Conservation (phyloP, 1,140 invertebrate genomes). For the Habropoda laboriosa region DNA sequence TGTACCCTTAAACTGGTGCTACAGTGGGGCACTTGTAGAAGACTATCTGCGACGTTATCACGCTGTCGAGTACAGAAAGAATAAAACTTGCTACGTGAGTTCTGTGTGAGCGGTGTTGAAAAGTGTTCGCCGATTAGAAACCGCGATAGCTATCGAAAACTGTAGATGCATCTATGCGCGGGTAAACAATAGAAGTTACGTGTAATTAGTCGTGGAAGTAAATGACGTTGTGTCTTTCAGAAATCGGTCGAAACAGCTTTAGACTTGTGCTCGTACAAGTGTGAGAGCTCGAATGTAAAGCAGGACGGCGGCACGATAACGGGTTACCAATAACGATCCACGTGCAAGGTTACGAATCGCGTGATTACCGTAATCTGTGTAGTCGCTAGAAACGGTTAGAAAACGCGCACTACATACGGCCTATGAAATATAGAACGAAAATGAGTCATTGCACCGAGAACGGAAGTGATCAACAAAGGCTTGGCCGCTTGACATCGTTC, state of each 20-base stretch:
- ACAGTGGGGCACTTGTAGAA: not conserved
- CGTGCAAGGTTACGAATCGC: constrained; percentile 7
- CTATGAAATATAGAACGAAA: constrained; percentile 20
- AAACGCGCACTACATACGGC: constrained; percentile 2
- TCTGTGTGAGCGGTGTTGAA: not conserved
- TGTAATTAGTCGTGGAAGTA: too few species aligned
- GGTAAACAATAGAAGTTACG: not conserved
- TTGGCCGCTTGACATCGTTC: constrained; percentile 3
- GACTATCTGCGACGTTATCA: not conserved
- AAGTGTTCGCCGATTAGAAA: not conserved
- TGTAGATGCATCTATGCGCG: too few species aligned
- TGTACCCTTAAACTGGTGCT: not conserved
- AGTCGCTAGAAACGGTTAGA: not conserved
- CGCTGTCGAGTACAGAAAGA: not conserved
- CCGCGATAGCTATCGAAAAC: not conserved
- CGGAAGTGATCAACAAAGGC: constrained; percentile 1
- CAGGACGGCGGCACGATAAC: constrained; percentile 29
- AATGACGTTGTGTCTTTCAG: not conserved
- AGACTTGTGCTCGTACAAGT: not conserved
- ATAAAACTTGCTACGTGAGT: not conserved
- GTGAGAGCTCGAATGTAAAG: not conserved
- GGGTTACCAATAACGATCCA: constrained; percentile 29
- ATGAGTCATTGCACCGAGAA: constrained; percentile 33
- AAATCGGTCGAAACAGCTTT: not conserved
- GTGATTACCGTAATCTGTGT: not conserved